Conservation (phyloP, 2,113 vertebrate genomes). For the Sciurus niger region DNA sequence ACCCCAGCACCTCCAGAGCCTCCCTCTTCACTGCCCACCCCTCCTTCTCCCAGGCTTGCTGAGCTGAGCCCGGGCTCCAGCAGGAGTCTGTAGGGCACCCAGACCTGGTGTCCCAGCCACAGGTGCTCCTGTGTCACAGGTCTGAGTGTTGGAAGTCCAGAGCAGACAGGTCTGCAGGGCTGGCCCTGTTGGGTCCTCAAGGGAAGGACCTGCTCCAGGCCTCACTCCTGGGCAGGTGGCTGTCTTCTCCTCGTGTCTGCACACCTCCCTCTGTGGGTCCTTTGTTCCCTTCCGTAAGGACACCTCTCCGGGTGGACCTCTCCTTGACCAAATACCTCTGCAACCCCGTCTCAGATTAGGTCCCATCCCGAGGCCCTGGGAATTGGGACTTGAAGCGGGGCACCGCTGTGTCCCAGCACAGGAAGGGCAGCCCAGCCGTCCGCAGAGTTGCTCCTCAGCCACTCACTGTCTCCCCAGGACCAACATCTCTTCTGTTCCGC, state of each 20-base stretch:
- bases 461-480: background rate
- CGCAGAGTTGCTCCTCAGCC: background rate
- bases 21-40: background rate
- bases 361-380: background rate
- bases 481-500: background rate
- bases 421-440: background rate
- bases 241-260: accelerated
- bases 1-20: no score
- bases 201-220: background rate
- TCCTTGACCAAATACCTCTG: no score
- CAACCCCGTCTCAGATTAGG: background rate
- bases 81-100: background rate
- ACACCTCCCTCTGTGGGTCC: background rate
- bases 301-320: background rate
- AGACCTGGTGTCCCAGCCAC: background rate
- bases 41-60: no score
- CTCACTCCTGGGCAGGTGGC: background rate
- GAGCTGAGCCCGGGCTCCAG: no score
- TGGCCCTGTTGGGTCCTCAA: no score
- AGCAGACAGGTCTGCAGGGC: no score
- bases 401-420: background rate
- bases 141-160: background rate
- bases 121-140: background rate
- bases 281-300: background rate
- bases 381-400: background rate